Conservation (phyloP, 2,113 vertebrate species). For the Odontophorus gujanensis region DNA sequence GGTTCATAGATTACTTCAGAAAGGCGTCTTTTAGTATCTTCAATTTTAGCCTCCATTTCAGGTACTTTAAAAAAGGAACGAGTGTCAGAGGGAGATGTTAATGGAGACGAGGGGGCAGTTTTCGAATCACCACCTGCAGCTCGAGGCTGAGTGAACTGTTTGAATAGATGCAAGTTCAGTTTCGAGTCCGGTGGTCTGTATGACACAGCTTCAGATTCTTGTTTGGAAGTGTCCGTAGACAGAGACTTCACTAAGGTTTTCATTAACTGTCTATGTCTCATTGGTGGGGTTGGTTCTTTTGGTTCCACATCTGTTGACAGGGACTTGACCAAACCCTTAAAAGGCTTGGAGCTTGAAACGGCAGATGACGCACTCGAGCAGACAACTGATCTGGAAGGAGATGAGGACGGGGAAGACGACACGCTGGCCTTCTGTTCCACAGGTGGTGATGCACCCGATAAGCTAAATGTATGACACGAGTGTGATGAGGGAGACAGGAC, state of each 20-base stretch:
- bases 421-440: conserved; percentile 80
- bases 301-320: conserved; percentile 93
- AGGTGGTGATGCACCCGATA: conserved; percentile 71
- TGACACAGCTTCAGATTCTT: conserved; percentile 83
- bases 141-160: conserved; percentile 96
- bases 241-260: conserved; percentile 97
- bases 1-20: conserved; percentile 98
- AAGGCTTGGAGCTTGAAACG: conserved; percentile 85
- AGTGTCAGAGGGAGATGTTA: conserved; percentile 90
- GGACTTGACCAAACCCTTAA: conserved; percentile 92
- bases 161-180: conserved; percentile 95
- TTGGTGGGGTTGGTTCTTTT: conserved; percentile 81
- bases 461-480: conserved; percentile 65
- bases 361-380: conserved; percentile 75
- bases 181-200: conserved; percentile 87
- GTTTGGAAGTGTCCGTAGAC: conserved; percentile 91
- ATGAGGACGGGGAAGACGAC: conserved; percentile 80
- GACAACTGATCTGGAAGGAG: conserved; percentile 84
- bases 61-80: conserved; percentile 98
- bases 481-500: conserved; percentile 78
- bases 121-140: conserved; percentile 90
- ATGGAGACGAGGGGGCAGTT: conserved; percentile 95
- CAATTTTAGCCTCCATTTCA: conserved; percentile 97
- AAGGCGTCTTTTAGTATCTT: conserved; percentile 94
- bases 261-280: conserved; percentile 93